Base-by-base conservation (phyloP, 2,888 invertebrate genomes). In the Drosophila acutilabella region DNA sequence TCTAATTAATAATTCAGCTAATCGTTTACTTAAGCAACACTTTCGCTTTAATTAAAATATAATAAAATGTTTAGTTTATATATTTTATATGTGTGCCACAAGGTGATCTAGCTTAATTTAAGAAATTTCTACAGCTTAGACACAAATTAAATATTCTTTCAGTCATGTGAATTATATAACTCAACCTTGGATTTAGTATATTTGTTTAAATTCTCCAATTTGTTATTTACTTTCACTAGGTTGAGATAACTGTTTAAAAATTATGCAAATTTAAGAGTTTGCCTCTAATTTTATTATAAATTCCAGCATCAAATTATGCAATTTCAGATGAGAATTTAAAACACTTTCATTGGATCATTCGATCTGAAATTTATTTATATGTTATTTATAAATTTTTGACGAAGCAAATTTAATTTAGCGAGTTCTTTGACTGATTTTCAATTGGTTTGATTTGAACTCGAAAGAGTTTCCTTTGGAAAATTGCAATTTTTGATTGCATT, bases 401-500 rank as follows among this genome's bases (percentile, higher is more conserved):
- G 6, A 26, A 26, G 7, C 6, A 26, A 26, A 26, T 26, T 26
- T 5, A 33, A 33, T 36, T 36, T 36, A 0, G 7, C 33, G 13
- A 36, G 36, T 36, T 11, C 36, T 13, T 13, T 13, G 13, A 36
- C 36, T 36, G 36, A 13, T 11, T 36, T 36, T 36, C 13, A 36
- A 36, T 36, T 13, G 4, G 13, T 36, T 36, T 13, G 13, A 36
- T 36, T 36, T 36, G 36, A 36, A 36, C 13, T 36, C 13, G 7
- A 38, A 7, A 13, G 2, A 45, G 8, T 4, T 14, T 47, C 14
- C 4, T 11, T 26, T n/a, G 13, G 2, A 20, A 18, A 36, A 50
- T 36, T 36, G 1, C 7, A 50, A 13, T 7, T 20, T 8, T 50
- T 36, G 18, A 36, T 50, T 36, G 50, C 50, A 50, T 50, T 50